Evolutionary conservation across 2,888 invertebrate genomes (phyloP).

Genomic region (Anticlea derivata): DNA sequence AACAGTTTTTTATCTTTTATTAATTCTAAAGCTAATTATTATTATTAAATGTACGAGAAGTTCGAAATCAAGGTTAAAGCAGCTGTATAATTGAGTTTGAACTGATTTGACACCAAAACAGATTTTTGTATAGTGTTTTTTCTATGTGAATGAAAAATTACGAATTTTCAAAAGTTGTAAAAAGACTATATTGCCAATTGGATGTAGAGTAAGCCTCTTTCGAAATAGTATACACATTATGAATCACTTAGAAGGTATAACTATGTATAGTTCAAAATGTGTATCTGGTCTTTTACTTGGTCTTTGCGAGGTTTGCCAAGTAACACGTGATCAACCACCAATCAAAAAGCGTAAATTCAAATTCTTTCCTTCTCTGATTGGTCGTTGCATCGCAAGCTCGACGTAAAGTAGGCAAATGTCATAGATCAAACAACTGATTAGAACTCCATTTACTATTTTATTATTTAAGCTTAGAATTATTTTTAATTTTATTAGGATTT

Average conservation of each 20-base stretch:
- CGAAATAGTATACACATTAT: too few species aligned
- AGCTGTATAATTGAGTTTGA: too few species aligned
- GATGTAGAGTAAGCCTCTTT: too few species aligned
- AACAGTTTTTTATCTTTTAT: too few species aligned
- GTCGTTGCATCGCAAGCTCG: slow-evolving; percentile 12
- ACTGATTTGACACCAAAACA: too few species aligned
- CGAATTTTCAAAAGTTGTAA: too few species aligned
- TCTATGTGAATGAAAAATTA: too few species aligned
- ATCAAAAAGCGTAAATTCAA: slow-evolving; percentile 30
- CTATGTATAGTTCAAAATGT: slow-evolving; percentile 35
- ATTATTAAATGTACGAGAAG: too few species aligned
- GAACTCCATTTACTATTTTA: slow-evolving; percentile 9
- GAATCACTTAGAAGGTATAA: slow-evolving; percentile 9
- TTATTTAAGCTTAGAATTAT: slow-evolving; percentile 9
- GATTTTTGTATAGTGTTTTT: too few species aligned
- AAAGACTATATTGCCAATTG: too few species aligned
- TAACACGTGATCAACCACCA: slow-evolving; percentile 37
- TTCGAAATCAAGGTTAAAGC: too few species aligned
- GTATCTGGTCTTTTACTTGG: slow-evolving; percentile 41
- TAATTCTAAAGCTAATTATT: too few species aligned
- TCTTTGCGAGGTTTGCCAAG: slow-evolving; percentile 39
- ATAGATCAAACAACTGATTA: slow-evolving; percentile 32
- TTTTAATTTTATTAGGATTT: slow-evolving; percentile 21
- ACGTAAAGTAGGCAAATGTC: slow-evolving; percentile 16
- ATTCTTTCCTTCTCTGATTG: slow-evolving; percentile 33